Evolutionary conservation across 2,797 vertebrate species (phyloP).

Genomic region (Menidia menidia): DNA sequence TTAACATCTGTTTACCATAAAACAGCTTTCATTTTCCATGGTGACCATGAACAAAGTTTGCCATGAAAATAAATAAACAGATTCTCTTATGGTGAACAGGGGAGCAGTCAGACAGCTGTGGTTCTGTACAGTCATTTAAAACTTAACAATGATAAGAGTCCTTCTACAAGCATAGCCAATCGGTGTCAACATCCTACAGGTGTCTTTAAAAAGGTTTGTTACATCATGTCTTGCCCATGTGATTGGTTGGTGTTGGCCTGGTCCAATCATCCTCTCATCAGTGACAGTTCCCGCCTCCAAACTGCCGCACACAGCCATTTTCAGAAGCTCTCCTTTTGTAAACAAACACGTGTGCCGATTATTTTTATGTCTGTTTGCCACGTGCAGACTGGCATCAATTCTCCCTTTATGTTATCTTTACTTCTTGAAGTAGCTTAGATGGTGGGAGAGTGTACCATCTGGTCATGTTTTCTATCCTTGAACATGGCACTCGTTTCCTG

Average conservation of each 20-base stretch:
- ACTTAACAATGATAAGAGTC: no score
- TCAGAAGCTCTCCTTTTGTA: not conserved
- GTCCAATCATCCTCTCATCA: not conserved
- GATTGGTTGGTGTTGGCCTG: not conserved
- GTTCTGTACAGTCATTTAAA: no score
- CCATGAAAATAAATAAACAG: no score
- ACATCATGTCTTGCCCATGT: not conserved
- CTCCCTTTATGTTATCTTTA: conserved; percentile 14
- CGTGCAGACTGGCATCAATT: not conserved
- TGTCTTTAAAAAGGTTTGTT: no score
- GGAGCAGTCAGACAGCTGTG: no score
- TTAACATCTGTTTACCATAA: no score
- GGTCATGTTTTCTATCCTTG: conserved; percentile 44
- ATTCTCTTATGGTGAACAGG: no score
- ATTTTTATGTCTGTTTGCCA: not conserved
- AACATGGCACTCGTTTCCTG: conserved; percentile 58
- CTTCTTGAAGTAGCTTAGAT: conserved; percentile 2
- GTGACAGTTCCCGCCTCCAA: not conserved
- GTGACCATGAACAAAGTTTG: no score
- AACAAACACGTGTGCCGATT: not conserved
- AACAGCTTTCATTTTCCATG: no score
- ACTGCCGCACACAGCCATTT: not conserved
- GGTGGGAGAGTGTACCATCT: conserved; percentile 52
- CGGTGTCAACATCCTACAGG: no score
- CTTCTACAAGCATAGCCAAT: no score